Base-by-base conservation (phyloP, 2,888 invertebrate species). In the Papilio elwesi region DNA sequence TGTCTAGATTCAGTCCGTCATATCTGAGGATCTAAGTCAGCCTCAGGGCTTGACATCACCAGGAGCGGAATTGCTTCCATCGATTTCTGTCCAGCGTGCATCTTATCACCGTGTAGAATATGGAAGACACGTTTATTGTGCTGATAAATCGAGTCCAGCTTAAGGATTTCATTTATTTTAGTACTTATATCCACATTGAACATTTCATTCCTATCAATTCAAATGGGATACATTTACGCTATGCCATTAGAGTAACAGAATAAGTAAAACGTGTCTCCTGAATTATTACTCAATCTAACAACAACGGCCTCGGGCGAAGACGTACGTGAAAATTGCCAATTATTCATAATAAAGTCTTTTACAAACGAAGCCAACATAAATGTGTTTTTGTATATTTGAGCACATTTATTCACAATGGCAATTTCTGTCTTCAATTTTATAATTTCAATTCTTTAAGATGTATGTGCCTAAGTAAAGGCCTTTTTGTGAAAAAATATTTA, bases 281-380 rank as follows among this genome's bases (percentile, higher is more conserved):
- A 93, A 87, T 90, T 89, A 93, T 91, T 87, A 87, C 85, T 87
- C 91, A 92, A 93, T 92, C 89, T 91, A 83, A 84, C 82, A 86
- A 85, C 86, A 85, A 87, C 88, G 87, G 87, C 87, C 73, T 13
- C 64, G 57, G 88, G 89, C 87, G 86, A 87, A 88, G 89, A 89
- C 89, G 90, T 84, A 90, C 90, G 88, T 90, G 91, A 91, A 92
- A 92, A 93, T 93, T 92, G 91, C 82, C 93, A 89, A 92, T 93
- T 91, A 86, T 86, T 93, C 90, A 90, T 92, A 90, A 91, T 92
- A 91, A 91, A 83, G 83, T 79, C 80, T 80, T 76, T 80, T 81
- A 81, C 83, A 81, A 85, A 86, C 79, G 78, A 88, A 83, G 80
- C 78, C 84, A 79, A 78, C 76, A 64, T 65, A 69, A 75, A 74